These are phyloP conservation scores for Atractosteus spatula DNA, from an alignment of 2,113 vertebrate genomes.

Conservation along the genomic window DNA sequence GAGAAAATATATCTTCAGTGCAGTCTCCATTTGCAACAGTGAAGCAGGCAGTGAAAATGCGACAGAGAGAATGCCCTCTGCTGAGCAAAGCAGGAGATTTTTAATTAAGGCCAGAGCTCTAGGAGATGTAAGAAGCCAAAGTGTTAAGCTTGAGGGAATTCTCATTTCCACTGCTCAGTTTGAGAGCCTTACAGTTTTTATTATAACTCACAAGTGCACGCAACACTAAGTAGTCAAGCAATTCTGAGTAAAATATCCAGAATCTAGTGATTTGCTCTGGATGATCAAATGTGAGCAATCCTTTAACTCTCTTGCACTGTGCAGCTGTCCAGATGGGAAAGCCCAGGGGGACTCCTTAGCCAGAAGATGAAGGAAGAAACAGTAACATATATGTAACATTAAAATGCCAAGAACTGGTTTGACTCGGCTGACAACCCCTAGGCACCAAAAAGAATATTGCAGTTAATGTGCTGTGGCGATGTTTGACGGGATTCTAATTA, in stretches of 20 bases:
- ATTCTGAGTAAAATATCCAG: constrained; percentile 6
- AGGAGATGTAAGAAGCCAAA: constrained; percentile 2
- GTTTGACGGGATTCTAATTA: too few species aligned
- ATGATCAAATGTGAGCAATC: neutral
- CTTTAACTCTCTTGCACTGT: too few species aligned
- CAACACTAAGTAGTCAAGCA: constrained; percentile 1
- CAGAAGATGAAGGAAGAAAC: too few species aligned
- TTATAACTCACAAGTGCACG: too few species aligned
- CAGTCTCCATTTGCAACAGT: neutral
- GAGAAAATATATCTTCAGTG: neutral
- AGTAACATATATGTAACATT: too few species aligned
- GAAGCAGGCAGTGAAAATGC: neutral
- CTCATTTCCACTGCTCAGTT: constrained; percentile 4
- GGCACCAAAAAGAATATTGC: too few species aligned
- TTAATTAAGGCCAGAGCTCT: constrained; percentile 16
- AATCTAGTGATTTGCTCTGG: neutral
- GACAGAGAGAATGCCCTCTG: neutral
- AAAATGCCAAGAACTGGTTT: too few species aligned
- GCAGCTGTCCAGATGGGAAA: too few species aligned
- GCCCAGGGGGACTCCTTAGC: too few species aligned
- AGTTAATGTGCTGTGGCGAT: too few species aligned
- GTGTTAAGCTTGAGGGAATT: constrained; percentile 16
- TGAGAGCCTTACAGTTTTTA: too few species aligned
- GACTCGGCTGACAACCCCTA: too few species aligned
- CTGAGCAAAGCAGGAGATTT: constrained; percentile 1